Conservation (phyloP, 2,888 invertebrate genomes). For the Abrostola triplasia region DNA sequence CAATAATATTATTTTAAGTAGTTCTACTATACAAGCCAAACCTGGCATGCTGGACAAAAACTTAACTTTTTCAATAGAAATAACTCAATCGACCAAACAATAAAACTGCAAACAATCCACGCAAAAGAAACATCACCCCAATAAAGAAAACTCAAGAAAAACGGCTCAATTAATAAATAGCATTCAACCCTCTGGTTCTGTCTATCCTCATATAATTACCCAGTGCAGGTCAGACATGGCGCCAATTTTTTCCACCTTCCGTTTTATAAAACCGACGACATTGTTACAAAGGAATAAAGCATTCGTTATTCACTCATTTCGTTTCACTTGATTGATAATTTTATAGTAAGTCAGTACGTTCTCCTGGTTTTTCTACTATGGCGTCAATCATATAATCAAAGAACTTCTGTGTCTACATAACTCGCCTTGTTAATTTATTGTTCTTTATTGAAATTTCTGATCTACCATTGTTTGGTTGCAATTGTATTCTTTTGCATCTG, state of each 20-base stretch:
- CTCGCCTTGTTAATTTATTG: no score
- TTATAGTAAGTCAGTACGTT: constrained; percentile 7
- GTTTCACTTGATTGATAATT: constrained; percentile 49
- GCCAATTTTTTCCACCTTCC: constrained; percentile 46
- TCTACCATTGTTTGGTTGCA: no score
- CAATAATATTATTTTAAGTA: no score
- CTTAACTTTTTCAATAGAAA: not conserved
- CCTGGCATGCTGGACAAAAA: not conserved
- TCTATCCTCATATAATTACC: constrained; percentile 26
- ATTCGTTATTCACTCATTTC: constrained; percentile 39
- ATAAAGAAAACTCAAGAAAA: constrained; percentile 40
- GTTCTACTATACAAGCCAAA: not conserved
- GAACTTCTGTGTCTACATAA: no score
- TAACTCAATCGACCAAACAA: not conserved
- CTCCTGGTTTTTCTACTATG: constrained; percentile 15
- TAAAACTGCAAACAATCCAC: not conserved
- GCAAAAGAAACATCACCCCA: constrained; percentile 13
- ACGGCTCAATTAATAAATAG: constrained; percentile 32
- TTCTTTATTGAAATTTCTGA: no score
- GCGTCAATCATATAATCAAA: not conserved
- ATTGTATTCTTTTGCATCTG: no score
- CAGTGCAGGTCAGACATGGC: constrained; percentile 49
- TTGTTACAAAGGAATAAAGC: constrained; percentile 16
- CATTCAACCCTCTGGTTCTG: constrained; percentile 26
- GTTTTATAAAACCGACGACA: constrained; percentile 33